Conservation (phyloP, 1,140 invertebrate genomes). For the Cyclargus thomasi region DNA sequence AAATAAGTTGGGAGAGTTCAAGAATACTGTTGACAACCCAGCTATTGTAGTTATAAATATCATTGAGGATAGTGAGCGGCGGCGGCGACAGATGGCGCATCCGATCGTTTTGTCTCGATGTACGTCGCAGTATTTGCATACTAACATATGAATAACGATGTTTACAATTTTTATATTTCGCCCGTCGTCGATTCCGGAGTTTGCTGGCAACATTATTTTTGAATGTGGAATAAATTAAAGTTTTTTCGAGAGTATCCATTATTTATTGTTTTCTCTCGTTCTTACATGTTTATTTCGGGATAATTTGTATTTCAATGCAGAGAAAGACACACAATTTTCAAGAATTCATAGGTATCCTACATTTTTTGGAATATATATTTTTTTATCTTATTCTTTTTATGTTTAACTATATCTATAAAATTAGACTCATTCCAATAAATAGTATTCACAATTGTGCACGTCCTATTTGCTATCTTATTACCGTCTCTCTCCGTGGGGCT, state of each 20-base stretch:
- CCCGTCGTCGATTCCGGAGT: not conserved
- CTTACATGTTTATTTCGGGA: not conserved
- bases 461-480: too few relatives aligned
- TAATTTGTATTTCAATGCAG: too few relatives aligned
- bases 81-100: constrained; percentile 40
- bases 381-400: too few relatives aligned
- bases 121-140: constrained; percentile 5
- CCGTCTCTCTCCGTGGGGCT: too few relatives aligned
- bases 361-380: too few relatives aligned
- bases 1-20: not conserved
- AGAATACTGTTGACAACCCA: constrained; percentile 3
- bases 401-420: too few relatives aligned
- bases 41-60: constrained; percentile 23
- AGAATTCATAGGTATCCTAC: too few relatives aligned
- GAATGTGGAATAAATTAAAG: not conserved
- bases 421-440: too few relatives aligned
- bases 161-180: constrained; percentile 7
- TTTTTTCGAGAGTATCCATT: not conserved
- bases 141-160: constrained; percentile 11
- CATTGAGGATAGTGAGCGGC: constrained; percentile 19
- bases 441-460: too few relatives aligned
- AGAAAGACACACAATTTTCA: too few relatives aligned
- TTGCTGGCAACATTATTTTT: constrained; percentile 3
- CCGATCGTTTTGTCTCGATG: constrained; percentile 20
- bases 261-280: not conserved